Conservation (phyloP, 2,888 invertebrate genomes). For the Euzophera pinguis region DNA sequence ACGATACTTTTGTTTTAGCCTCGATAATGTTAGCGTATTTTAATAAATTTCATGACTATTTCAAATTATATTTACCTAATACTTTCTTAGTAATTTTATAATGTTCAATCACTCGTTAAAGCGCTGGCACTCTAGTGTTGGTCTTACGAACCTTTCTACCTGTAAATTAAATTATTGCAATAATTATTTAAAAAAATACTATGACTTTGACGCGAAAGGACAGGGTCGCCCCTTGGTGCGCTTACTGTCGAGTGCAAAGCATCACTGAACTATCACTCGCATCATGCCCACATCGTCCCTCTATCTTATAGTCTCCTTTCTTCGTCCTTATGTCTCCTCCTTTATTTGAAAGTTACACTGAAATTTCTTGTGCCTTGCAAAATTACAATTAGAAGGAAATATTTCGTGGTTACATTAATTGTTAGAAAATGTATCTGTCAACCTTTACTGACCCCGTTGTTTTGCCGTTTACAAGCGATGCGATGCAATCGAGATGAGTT, state of each 20-base stretch:
- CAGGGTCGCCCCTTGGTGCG: conserved; percentile 42
- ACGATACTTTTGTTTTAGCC: conserved; percentile 75
- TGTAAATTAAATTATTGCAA: conserved; percentile 60
- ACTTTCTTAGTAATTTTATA: conserved; percentile 76
- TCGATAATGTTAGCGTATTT: conserved; percentile 74
- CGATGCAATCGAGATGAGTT: conserved; percentile 61
- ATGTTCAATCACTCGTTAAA: conserved; percentile 77
- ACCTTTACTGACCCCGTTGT: conserved; percentile 30
- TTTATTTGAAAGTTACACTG: conserved; percentile 46
- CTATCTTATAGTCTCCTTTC: not conserved
- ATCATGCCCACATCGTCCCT: conserved; percentile 31
- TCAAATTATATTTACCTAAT: conserved; percentile 78
- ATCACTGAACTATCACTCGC: conserved; percentile 47
- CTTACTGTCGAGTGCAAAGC: conserved; percentile 44
- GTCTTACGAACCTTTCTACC: conserved; percentile 66
- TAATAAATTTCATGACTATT: conserved; percentile 75
- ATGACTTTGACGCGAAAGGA: conserved; percentile 34
- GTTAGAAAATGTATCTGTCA: conserved; percentile 31
- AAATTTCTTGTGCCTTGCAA: conserved; percentile 74
- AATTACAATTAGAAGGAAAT: conserved; percentile 41
- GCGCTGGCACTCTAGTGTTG: conserved; percentile 78
- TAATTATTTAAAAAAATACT: conserved; percentile 41
- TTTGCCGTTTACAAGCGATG: conserved; percentile 47
- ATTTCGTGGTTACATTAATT: conserved; percentile 35
- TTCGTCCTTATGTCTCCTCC: conserved; percentile 17